Percentiles rank a stretch among this genome's conserved stretches.
Conservation (phyloP, 2,888 invertebrate genomes). For the Apoda limacodes region DNA sequence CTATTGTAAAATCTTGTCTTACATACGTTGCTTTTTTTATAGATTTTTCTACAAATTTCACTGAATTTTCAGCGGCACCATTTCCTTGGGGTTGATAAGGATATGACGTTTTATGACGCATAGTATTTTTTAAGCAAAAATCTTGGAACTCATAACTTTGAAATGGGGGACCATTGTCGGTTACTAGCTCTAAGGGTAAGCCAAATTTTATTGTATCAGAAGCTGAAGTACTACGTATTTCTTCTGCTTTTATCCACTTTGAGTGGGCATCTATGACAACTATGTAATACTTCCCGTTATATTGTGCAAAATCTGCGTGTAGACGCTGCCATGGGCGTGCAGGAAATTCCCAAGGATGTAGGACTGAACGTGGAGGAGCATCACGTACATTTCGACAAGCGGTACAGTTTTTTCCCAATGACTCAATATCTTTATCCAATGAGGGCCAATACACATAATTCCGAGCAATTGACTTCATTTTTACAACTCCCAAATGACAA, state of each 20-base stretch:
- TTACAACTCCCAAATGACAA: too few relatives aligned
- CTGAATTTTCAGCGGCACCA: constrained; percentile 12
- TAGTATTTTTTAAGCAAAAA: constrained; percentile 15
- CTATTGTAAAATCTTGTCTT: constrained; percentile 4
- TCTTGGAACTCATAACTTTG: constrained; percentile 14
- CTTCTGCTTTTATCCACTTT: constrained; percentile 21
- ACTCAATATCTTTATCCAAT: constrained; percentile 19
- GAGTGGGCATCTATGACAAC: constrained; percentile 19
- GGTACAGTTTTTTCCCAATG: constrained; percentile 13
- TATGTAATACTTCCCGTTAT: constrained; percentile 16
- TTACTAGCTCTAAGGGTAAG: constrained; percentile 19
- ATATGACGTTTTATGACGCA: too few relatives aligned
- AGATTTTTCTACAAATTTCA: constrained; percentile 9
- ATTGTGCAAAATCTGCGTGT: constrained; percentile 19
- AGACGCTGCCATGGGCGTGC: constrained; percentile 17
- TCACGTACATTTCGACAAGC: constrained; percentile 19
- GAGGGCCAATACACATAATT: constrained; percentile 21
- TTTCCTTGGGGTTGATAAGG: constrained; percentile 21
- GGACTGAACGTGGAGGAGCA: constrained; percentile 16
- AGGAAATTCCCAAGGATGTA: constrained; percentile 20
- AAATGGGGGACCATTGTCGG: constrained; percentile 24
- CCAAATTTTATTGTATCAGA: constrained; percentile 17
- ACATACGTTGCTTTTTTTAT: too few relatives aligned
- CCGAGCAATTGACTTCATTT: constrained; percentile 20
- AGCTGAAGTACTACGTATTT: constrained; percentile 15